Percentiles rank a stretch among this genome's conserved stretches.
Evolutionary conservation across 2,888 invertebrate species (phyloP).

Genomic region (Adineta ricciae): DNA sequence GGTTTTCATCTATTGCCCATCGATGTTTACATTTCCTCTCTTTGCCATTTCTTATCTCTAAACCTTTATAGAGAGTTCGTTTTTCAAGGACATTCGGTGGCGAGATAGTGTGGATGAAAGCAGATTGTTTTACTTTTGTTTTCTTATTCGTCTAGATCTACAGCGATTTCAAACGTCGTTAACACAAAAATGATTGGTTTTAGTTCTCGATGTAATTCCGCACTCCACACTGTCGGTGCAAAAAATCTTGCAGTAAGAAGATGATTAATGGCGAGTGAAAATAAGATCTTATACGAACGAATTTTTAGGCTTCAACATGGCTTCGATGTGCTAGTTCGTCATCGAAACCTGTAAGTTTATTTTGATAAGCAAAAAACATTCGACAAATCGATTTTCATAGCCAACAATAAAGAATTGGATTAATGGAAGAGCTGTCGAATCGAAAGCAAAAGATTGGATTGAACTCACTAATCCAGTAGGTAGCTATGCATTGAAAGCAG

Average conservation of each 20-base stretch:
- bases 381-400: background rate
- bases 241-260: background rate
- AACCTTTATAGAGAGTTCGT: background rate
- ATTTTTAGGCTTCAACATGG: background rate
- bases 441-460: conserved; percentile 81
- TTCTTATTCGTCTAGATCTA: background rate
- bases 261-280: background rate
- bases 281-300: background rate
- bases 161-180: background rate
- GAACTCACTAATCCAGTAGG: conserved; percentile 77
- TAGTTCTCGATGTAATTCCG: background rate
- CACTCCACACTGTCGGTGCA: background rate
- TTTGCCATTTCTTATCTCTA: background rate
- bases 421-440: conserved; percentile 82
- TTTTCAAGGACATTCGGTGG: background rate
- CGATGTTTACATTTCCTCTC: background rate
- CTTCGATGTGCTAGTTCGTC: conserved; percentile 15
- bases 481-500: conserved; percentile 28
- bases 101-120: background rate
- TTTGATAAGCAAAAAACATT: background rate
- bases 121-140: background rate
- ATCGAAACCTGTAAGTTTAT: conserved; percentile 8
- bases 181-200: background rate
- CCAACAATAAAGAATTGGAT: conserved; percentile 83
- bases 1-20: background rate